Evolutionary conservation across 2,888 invertebrate species (phyloP), one percentile per base, ranked within the genome.

Genomic region (Netelia fuscicornis): DNA sequence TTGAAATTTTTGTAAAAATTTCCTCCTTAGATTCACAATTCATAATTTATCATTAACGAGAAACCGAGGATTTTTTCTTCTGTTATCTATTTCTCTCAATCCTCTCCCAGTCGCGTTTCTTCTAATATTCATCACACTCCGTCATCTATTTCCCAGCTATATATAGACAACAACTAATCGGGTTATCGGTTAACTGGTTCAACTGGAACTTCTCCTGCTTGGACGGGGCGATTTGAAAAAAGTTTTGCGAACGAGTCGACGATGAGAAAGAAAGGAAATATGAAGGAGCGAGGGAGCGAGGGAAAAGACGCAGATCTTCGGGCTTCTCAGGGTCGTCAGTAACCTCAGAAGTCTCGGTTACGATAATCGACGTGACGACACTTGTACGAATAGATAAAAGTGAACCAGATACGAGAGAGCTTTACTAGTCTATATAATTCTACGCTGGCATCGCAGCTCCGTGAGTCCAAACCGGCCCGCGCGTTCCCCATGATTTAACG

Each of bases 151-250:
- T 62, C 3, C 11, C 62, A 62, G n/a, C 8, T 58, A 20, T 17
- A n/a, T 17, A 62, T n/a, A 62, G n/a, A 64, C 37, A 54, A 64
- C 20, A 54, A 65, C 17, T 65, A 42, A 76, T 81, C 74, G 83
- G 70, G 86, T 86, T 83, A 83, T 86, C 83, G 72, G 83, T 74
- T 65, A 75, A 83, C 83, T 83, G 60, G 74, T 79, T 60, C 75
- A 82, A 76, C 42, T 85, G 62, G 75, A 58, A 48, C 44, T 42
- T n/a, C 56, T 82, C 44, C 56, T 58, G 37, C 6, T 37, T 37
- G 37, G 37, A 37, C 37, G 37, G 37, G 37, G 5, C 75, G 67
- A 78, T 65, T 58, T 42, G 72, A 65, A 60, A 84, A 52, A 60
- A n/a, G 64, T 52, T 10, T 60, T 58, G 65, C 58, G 10, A 60